Evolutionary conservation across 2,888 invertebrate genomes (phyloP).

Genomic region (Caenorhabditis sp.): DNA sequence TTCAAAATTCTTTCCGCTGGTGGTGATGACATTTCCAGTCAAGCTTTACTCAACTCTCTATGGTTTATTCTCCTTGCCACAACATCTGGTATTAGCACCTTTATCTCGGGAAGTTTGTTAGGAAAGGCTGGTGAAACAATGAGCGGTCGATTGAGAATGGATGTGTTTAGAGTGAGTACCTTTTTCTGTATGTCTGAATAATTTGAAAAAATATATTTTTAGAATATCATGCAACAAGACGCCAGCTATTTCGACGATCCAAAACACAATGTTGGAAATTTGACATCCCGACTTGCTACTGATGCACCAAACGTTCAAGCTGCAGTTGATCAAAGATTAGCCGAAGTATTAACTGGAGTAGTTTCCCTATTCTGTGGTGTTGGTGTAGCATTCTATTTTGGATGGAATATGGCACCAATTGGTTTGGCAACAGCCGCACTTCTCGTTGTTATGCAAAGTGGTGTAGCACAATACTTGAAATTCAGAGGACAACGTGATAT

Average conservation of each 20-base stretch:
- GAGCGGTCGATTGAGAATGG: conserved; percentile 66
- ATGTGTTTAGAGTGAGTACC: conserved; percentile 60
- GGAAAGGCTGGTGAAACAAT: conserved; percentile 58
- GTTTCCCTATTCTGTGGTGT: conserved; percentile 58
- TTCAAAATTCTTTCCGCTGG: conserved; percentile 51
- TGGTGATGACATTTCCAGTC: conserved; percentile 25
- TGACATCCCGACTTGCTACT: conserved; percentile 72
- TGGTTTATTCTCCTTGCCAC: conserved; percentile 47
- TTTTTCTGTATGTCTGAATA: neutral
- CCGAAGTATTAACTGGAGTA: conserved; percentile 60
- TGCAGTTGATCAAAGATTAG: conserved; percentile 63
- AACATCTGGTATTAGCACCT: conserved; percentile 48
- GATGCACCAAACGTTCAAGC: conserved; percentile 73
- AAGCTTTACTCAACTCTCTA: conserved; percentile 46
- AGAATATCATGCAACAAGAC: conserved; percentile 71
- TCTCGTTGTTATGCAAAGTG: conserved; percentile 45
- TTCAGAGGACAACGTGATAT: conserved; percentile 57
- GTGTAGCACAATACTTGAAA: conserved; percentile 59
- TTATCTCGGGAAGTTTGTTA: conserved; percentile 52
- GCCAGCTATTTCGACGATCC: conserved; percentile 73
- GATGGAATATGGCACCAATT: conserved; percentile 65
- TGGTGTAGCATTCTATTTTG: conserved; percentile 63
- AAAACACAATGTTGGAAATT: conserved; percentile 71
- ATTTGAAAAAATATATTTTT: conserved; percentile 45
- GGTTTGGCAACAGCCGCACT: conserved; percentile 58